A percentile compares a stretch with the other conserved stretches of the same genome.
phyloP scores from a whole-genome alignment of 2,113 vertebrate genomes.

The Ammospiza nelsoni region DNA sequence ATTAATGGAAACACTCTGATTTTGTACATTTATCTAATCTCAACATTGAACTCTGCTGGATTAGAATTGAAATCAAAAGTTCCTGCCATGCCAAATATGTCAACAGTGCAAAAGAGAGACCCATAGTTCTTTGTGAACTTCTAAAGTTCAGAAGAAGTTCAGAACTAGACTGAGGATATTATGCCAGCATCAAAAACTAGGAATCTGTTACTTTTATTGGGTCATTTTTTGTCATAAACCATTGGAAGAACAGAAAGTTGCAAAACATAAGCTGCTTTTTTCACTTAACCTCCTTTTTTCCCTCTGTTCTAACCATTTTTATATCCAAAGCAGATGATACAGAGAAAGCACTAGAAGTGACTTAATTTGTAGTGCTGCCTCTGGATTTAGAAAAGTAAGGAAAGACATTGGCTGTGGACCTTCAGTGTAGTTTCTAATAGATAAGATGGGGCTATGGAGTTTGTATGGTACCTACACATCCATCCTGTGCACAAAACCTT shows the following conservation, averaged over 20 bases:
- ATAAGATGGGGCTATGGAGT: not conserved
- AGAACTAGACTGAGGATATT: not conserved
- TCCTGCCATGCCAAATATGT: not conserved
- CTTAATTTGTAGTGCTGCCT: not conserved
- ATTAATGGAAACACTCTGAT: not conserved
- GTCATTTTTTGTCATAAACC: not conserved
- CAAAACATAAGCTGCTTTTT: not conserved
- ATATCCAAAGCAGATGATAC: not conserved
- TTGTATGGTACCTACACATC: not conserved
- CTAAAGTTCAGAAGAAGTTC: not conserved
- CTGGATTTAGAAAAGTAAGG: not conserved
- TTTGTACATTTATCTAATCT: not conserved
- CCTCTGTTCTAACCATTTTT: not conserved
- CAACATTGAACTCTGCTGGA: not conserved
- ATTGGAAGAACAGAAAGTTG: not conserved
- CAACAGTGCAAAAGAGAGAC: not conserved
- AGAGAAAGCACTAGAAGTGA: not conserved
- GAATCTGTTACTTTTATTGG: not conserved
- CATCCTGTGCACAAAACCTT: not conserved
- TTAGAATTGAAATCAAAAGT: not conserved
- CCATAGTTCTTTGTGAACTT: not conserved
- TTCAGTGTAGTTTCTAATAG: not conserved
- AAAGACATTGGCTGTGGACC: not conserved
- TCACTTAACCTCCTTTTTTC: not conserved
- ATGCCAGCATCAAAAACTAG: not conserved